A percentile compares a stretch with the other conserved stretches of the same genome.
These are phyloP conservation scores for Catharus ustulatus DNA, from an alignment of 2,797 vertebrate genomes.

Conservation along the genomic window DNA sequence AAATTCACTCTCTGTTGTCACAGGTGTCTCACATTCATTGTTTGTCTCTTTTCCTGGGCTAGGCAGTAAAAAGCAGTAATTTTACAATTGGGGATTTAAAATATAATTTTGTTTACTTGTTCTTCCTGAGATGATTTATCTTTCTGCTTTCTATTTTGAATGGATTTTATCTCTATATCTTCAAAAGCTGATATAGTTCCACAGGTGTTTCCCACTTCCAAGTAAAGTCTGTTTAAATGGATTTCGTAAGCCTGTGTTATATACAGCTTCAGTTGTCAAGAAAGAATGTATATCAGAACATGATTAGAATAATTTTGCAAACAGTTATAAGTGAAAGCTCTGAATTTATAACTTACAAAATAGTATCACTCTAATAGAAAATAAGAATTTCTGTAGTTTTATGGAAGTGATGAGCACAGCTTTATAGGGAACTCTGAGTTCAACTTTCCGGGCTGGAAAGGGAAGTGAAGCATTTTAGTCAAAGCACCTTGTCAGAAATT, in stretches of 20 bases:
- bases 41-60: background rate
- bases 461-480: background rate
- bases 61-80: background rate
- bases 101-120: constrained; percentile 21
- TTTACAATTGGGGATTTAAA: background rate
- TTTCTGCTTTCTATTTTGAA: constrained; percentile 6
- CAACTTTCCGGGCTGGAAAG: background rate
- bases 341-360: background rate
- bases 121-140: background rate
- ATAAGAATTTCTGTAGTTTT: background rate
- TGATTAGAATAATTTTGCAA: constrained; percentile 1
- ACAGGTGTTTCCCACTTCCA: background rate
- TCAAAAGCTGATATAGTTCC: background rate
- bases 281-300: background rate
- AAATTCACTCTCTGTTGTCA: background rate
- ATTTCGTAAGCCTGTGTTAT: background rate
- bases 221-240: background rate
- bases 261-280: background rate
- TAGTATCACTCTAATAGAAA: background rate
- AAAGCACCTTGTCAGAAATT: background rate
- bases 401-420: background rate
- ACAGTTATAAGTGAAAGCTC: background rate
- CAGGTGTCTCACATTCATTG: background rate
- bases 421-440: background rate
- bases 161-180: background rate